These are phyloP conservation scores for Nephrotoma appendiculata DNA, from an alignment of 2,888 invertebrate genomes.

Conservation along the genomic window DNA sequence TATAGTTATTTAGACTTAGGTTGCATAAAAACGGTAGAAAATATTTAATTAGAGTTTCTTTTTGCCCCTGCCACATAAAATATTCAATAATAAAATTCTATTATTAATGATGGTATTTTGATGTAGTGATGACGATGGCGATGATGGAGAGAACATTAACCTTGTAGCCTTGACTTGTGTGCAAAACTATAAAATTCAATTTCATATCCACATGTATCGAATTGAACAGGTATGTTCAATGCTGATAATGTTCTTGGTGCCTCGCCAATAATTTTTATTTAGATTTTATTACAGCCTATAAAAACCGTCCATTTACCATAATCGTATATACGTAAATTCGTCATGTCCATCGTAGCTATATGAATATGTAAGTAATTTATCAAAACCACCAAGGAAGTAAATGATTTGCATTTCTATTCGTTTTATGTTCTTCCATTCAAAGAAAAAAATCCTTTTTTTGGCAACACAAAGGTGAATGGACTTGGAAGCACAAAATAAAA, in stretches of 20 bases:
- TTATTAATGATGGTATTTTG: neutral
- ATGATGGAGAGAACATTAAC: neutral
- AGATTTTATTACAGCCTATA: neutral
- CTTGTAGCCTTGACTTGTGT: slow-evolving; percentile 2
- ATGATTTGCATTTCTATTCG: neutral
- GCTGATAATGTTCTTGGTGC: neutral
- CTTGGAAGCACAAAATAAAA: neutral
- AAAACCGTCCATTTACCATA: neutral
- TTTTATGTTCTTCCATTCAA: neutral
- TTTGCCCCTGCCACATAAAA: neutral
- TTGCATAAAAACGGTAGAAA: neutral
- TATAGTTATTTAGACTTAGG: neutral
- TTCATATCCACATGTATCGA: neutral
- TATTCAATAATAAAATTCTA: neutral
- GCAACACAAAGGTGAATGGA: neutral
- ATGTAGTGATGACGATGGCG: neutral
- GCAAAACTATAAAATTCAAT: neutral
- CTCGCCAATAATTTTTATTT: neutral
- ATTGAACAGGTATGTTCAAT: neutral
- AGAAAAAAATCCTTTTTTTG: neutral
- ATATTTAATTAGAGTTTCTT: neutral
- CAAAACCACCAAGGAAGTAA: neutral
- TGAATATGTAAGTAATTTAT: neutral
- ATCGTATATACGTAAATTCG: neutral
- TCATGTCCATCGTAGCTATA: neutral